These are phyloP conservation scores for Gambelia wislizenii DNA, from an alignment of 2,797 vertebrate species.

Conservation along the genomic window DNA sequence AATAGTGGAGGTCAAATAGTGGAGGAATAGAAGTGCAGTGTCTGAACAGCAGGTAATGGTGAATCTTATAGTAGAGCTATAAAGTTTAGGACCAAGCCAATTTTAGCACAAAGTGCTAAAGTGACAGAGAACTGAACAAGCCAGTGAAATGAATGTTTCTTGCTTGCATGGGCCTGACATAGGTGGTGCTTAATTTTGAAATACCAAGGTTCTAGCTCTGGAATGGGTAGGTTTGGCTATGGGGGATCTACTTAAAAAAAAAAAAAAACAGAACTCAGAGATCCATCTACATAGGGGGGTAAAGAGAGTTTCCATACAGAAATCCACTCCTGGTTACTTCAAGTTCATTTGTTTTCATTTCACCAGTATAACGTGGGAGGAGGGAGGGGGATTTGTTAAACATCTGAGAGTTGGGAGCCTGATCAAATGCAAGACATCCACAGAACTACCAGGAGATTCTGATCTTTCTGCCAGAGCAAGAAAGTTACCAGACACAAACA, in stretches of 20 bases:
- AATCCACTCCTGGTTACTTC: neutral
- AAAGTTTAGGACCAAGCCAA: neutral
- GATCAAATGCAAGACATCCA: too few species aligned
- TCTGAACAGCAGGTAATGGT: slow-evolving; percentile 37
- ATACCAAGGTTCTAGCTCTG: too few species aligned
- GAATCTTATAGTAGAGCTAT: neutral
- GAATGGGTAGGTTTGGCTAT: too few species aligned
- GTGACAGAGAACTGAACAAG: neutral
- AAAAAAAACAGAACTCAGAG: neutral
- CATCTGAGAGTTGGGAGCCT: too few species aligned
- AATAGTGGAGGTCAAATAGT: slow-evolving; percentile 58
- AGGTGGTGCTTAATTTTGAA: neutral
- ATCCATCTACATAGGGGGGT: neutral
- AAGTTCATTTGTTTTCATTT: too few species aligned
- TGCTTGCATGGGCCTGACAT: neutral
- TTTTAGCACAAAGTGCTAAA: neutral
- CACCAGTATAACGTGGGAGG: too few species aligned
- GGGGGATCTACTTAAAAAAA: neutral
- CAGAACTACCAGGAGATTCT: too few species aligned
- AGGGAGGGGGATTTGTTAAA: too few species aligned
- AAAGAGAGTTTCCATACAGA: neutral
- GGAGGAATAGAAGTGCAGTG: slow-evolving; percentile 49
- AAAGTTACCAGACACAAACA: too few species aligned
- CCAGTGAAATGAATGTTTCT: neutral
- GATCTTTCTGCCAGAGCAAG: too few species aligned